phyloP scores from a whole-genome alignment of 2,888 invertebrate species.

The Hyppa rectilinea region DNA sequence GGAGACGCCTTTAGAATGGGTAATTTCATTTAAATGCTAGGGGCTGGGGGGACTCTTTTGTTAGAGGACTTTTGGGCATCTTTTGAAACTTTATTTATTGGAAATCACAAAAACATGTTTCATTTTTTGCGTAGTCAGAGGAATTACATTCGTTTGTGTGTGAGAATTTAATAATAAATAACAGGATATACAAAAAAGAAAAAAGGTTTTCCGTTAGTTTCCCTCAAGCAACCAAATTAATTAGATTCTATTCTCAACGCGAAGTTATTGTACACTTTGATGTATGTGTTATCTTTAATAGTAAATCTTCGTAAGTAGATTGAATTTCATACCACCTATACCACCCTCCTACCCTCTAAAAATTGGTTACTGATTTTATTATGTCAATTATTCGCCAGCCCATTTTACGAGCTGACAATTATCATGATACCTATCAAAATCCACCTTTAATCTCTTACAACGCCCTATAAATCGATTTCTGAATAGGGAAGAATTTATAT shows the following conservation, averaged over 20 bases:
- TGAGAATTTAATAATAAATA: neutral
- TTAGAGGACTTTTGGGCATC: neutral
- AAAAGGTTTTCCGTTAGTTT: neutral
- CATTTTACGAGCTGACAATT: neutral
- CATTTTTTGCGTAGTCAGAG: neutral
- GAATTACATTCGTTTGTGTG: neutral
- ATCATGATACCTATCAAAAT: neutral
- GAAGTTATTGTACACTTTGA: neutral
- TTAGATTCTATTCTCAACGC: neutral
- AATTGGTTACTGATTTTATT: constrained; percentile 2
- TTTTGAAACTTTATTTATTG: neutral
- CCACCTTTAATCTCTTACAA: neutral
- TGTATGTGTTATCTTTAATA: neutral
- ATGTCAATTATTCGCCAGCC: neutral
- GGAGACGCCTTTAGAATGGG: constrained; percentile 14
- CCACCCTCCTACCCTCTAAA: no score
- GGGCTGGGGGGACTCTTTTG: neutral
- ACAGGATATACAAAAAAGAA: neutral
- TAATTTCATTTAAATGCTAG: constrained; percentile 8
- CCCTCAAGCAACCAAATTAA: neutral
- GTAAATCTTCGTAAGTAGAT: neutral
- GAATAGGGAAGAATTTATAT: neutral
- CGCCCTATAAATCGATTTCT: neutral
- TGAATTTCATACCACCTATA: neutral
- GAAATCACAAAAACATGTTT: neutral